Base-by-base conservation (phyloP, 2,888 invertebrate species). In the Blomia tropicalis region DNA sequence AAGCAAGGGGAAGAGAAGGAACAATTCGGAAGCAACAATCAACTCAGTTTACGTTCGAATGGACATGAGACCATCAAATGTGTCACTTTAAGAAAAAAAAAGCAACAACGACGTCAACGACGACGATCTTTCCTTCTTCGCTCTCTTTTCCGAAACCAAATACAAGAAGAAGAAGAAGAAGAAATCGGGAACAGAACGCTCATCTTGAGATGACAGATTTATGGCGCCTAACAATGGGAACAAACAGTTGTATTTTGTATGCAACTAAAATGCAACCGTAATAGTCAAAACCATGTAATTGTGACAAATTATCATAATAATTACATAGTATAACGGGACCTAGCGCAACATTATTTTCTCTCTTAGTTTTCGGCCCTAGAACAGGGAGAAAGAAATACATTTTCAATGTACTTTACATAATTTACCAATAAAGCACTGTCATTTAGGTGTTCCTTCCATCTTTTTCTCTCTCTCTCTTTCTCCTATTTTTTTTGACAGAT, bases 341-440 rank as follows among this genome's bases (percentile, higher is more conserved):
- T 36, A 36, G 7, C 7, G 36, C 36, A 7, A n/a, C n/a, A n/a
- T n/a, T n/a, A n/a, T n/a, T n/a, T n/a, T n/a, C n/a, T n/a, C n/a
- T n/a, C n/a, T n/a, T n/a, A n/a, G n/a, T n/a, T n/a, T n/a, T n/a
- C n/a, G n/a, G n/a, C n/a, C n/a, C n/a, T n/a, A n/a, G n/a, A n/a
- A n/a, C n/a, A n/a, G n/a, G n/a, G n/a, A n/a, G n/a, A n/a, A n/a
- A n/a, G n/a, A n/a, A n/a, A n/a, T n/a, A n/a, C n/a, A n/a, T n/a
- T n/a, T n/a, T n/a, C n/a, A n/a, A n/a, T n/a, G n/a, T n/a, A 47
- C n/a, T 47, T 47, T 47, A 47, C 23, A 47, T 47, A 47, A 47
- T 47, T 47, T 47, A 19, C 51, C 51, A 47, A 47, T 47, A 47
- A 47, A 47, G n/a, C 51, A 47, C 51, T 47, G 51, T 47, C 51